Base-by-base conservation (phyloP, 2,888 invertebrate species). In the Camptogramma bilineatum region DNA sequence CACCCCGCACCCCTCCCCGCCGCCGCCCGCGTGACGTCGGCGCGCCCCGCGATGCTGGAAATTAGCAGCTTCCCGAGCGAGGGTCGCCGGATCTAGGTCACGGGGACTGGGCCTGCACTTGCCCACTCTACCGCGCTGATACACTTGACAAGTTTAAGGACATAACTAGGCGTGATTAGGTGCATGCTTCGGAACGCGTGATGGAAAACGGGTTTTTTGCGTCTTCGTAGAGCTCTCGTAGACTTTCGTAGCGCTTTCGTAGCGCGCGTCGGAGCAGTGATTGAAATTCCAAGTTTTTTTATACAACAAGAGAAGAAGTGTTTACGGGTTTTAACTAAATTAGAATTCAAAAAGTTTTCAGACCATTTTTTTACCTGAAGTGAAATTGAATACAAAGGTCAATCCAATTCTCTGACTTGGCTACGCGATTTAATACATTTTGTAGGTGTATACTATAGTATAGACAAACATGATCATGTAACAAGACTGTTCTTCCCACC, bases 21-120 rank as follows among this genome's bases (percentile, higher is more conserved):
- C 86, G 82, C 85, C 76, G 84, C 34, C 34, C 13, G 82, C 85
- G 85, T 84, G 91, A 90, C 91, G 90, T 90, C 83, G 84, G 76
- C 84, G 81, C 77, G 79, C 82, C 81, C 82, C 81, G 84, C 85
- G 87, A 86, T 89, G 90, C 88, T 91, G 91, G 90, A 90, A 91
- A 91, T 92, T 91, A 91, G 90, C 92, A 92, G 92, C 91, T 92
- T 92, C 92, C 90, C 91, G 91, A 85, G 86, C 91, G 91, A 92
- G 91, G 91, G 91, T 91, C 91, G 92, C 79, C 80, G 79, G 88
- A 92, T 91, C 85, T 92, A 90, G 92, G 92, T 92, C 92, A 92
- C 90, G 92, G 92, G 92, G 92, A 89, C 92, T 90, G 87, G 85
- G 86, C 88, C 85, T 90, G 90, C 90, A 89, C 89, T 90, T 88